A percentile compares a stretch with the other conserved stretches of the same genome.
phyloP scores from a whole-genome alignment of 2,113 vertebrate genomes.

The Thryonomys swinderianus region DNA sequence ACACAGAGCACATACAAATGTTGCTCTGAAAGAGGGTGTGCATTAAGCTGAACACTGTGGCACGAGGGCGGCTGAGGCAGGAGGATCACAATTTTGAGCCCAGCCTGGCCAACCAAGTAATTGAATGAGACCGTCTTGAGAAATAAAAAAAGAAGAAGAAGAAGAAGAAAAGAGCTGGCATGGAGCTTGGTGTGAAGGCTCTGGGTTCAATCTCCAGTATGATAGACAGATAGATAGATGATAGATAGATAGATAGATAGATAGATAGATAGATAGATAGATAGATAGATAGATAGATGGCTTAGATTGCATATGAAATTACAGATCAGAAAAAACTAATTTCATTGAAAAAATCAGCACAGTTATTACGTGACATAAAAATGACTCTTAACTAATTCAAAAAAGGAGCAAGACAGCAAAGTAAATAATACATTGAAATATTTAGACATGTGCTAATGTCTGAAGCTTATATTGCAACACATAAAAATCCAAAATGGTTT shows the following conservation, averaged over 20 bases:
- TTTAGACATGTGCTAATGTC: not conserved
- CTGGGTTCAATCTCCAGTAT: not conserved
- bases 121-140: too few species aligned
- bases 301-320: not conserved
- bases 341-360: not conserved
- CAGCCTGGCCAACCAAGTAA: not conserved
- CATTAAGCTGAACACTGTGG: too few species aligned
- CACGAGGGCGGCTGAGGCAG: not conserved
- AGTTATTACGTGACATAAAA: not conserved
- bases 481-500: conserved; percentile 9
- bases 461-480: conserved; percentile 25
- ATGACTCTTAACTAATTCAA: not conserved
- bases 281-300: not conserved
- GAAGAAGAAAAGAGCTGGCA: not conserved
- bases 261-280: not conserved
- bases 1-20: too few species aligned
- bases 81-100: not conserved
- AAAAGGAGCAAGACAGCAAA: not conserved
- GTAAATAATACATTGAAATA: conserved; percentile 12
- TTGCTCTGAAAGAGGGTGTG: too few species aligned
- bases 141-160: too few species aligned
- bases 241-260: too few species aligned
- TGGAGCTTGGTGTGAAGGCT: not conserved
- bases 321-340: not conserved
- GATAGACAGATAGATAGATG: not conserved